Percentiles rank a stretch among this genome's conserved stretches.
These are phyloP conservation scores for Acrocera orbiculus DNA, from an alignment of 2,888 invertebrate genomes.

Conservation along the genomic window DNA sequence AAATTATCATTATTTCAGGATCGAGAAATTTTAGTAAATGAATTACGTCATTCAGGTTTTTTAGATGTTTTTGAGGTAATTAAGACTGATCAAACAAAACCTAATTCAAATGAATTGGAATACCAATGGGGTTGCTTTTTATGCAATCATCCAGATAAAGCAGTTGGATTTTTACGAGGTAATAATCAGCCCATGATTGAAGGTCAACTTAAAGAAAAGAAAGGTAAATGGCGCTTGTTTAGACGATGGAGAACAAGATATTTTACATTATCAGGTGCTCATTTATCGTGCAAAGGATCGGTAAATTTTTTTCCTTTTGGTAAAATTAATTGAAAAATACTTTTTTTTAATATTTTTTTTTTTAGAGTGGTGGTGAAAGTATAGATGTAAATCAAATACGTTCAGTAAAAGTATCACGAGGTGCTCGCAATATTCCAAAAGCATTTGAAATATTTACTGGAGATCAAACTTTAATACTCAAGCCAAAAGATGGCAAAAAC, in stretches of 20 bases:
- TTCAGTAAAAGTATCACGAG: slow-evolving; percentile 82
- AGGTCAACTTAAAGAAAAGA: slow-evolving; percentile 80
- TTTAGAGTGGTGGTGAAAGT: slow-evolving; percentile 64
- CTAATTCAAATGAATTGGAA: slow-evolving; percentile 33
- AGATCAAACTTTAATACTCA: slow-evolving; percentile 79
- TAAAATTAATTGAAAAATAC: slow-evolving; percentile 27
- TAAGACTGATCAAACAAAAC: slow-evolving; percentile 30
- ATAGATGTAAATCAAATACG: slow-evolving; percentile 87
- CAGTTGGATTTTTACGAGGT: slow-evolving; percentile 60
- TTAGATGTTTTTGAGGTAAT: slow-evolving; percentile 84
- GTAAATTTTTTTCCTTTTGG: slow-evolving; percentile 40
- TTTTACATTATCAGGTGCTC: slow-evolving; percentile 84
- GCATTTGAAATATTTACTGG: slow-evolving; percentile 94
- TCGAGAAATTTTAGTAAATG: slow-evolving; percentile 70
- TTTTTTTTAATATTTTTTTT: slow-evolving; percentile 10
- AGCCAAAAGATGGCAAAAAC: slow-evolving; percentile 86
- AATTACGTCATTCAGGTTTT: slow-evolving; percentile 70
- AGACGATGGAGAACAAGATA: slow-evolving; percentile 84
- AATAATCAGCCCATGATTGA: slow-evolving; percentile 78
- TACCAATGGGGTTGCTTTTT: slow-evolving; percentile 77
- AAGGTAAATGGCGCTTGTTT: slow-evolving; percentile 80
- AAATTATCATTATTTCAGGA: slow-evolving; percentile 36
- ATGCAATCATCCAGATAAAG: slow-evolving; percentile 82
- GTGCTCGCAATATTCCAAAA: slow-evolving; percentile 82
- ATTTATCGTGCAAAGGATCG: slow-evolving; percentile 70